phyloP scores from a whole-genome alignment of 2,888 invertebrate species.

The Plusia festucae region DNA sequence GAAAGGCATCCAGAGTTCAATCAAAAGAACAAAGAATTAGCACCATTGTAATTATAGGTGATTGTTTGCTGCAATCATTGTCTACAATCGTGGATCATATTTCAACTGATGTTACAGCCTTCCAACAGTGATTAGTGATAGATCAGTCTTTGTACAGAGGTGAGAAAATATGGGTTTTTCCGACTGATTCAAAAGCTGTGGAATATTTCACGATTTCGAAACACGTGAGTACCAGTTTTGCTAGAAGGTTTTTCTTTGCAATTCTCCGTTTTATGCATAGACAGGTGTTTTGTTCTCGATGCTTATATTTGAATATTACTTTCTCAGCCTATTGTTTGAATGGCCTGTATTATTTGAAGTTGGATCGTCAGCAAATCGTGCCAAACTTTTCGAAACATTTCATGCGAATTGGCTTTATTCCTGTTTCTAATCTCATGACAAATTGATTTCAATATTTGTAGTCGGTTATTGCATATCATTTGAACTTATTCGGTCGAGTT shows the following conservation, averaged over 20 bases:
- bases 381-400: too few species aligned
- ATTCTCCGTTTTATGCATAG: not conserved
- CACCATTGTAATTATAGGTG: not conserved
- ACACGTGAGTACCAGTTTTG: not conserved
- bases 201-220: not conserved
- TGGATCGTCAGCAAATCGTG: too few species aligned
- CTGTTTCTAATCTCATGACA: too few species aligned
- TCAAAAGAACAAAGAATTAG: conserved; percentile 3
- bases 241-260: not conserved
- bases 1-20: not conserved
- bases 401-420: too few species aligned
- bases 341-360: too few species aligned
- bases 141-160: not conserved
- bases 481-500: not conserved
- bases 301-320: not conserved
- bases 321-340: too few species aligned
- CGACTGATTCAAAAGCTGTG: conserved; percentile 1
- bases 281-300: not conserved
- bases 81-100: not conserved
- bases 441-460: too few species aligned
- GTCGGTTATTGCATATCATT: too few species aligned
- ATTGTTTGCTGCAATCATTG: not conserved
- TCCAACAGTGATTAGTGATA: not conserved
- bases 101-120: not conserved
- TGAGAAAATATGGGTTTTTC: not conserved